Percentiles rank a stretch among this genome's conserved stretches.
phyloP scores from a whole-genome alignment of 1,140 invertebrate species.

The Drosophila suzukii region DNA sequence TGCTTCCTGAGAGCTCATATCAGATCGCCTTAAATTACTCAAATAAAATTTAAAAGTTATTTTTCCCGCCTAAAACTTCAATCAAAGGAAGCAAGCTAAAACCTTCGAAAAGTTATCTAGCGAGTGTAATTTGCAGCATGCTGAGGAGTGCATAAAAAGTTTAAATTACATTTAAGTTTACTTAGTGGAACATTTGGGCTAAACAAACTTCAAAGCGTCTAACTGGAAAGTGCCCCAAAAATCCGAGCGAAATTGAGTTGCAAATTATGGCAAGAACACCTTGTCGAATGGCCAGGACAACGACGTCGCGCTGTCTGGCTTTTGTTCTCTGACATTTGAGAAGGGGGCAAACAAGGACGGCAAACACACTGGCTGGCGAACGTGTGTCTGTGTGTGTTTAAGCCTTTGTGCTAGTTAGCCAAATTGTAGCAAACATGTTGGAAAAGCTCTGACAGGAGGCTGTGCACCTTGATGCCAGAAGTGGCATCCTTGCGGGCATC shows the following conservation, averaged over 20 bases:
- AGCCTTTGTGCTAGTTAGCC: constrained; percentile 67
- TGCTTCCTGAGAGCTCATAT: background rate
- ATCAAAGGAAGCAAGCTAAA: constrained; percentile 4
- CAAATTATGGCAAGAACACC: constrained; percentile 48
- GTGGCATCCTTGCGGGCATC: constrained; percentile 25
- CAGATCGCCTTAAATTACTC: background rate
- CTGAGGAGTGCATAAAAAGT: constrained; percentile 36
- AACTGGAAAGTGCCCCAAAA: constrained; percentile 10
- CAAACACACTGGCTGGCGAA: background rate
- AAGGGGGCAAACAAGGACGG: constrained; percentile 21
- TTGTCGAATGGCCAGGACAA: constrained; percentile 37
- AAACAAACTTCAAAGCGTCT: constrained; percentile 15
- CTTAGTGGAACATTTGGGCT: constrained; percentile 29
- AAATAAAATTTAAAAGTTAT: background rate
- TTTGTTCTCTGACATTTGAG: constrained; percentile 53
- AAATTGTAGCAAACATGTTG: constrained; percentile 58
- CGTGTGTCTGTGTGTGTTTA: constrained; percentile 31
- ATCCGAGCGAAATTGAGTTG: constrained; percentile 36
- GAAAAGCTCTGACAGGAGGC: constrained; percentile 41
- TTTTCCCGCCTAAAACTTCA: constrained; percentile 10
- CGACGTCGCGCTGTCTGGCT: constrained; percentile 54
- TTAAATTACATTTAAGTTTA: constrained; percentile 49
- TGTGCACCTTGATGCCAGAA: constrained; percentile 55
- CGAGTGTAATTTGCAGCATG: constrained; percentile 13
- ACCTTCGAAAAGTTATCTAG: constrained; percentile 4